Evolutionary conservation across 2,113 vertebrate species (phyloP).

Genomic region (Micromys minutus): DNA sequence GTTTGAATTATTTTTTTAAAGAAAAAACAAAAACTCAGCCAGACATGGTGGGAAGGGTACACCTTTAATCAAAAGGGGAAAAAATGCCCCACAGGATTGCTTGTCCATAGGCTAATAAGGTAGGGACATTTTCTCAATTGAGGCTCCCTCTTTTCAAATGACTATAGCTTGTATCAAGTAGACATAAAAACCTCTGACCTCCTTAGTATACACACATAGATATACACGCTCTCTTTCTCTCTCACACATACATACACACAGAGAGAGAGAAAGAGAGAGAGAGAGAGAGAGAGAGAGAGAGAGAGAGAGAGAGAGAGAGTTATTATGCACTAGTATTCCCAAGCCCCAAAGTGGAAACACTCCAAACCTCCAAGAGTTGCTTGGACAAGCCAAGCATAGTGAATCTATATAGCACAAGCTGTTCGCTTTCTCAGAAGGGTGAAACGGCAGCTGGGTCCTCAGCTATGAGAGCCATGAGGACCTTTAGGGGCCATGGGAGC

Average conservation of each 20-base stretch:
- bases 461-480: not conserved
- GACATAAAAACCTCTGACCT: not conserved
- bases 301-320: too few species aligned
- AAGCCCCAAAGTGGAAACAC: not conserved
- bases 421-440: not conserved
- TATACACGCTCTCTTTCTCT: too few species aligned
- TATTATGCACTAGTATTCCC: not conserved
- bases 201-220: too few species aligned
- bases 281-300: too few species aligned
- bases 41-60: not conserved
- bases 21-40: not conserved
- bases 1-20: not conserved
- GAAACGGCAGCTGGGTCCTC: not conserved
- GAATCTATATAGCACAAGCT: not conserved
- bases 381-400: rapidly evolving
- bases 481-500: rapidly evolving
- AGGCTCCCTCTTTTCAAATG: not conserved
- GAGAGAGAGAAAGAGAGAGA: too few species aligned
- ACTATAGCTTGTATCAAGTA: not conserved
- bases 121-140: not conserved
- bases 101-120: not conserved
- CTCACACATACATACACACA: not conserved
- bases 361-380: not conserved
- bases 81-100: not conserved
- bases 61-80: not conserved